Evolutionary conservation across 2,888 invertebrate species (phyloP), one percentile per base, ranked within the genome.

Genomic region (Tetranychus truncatus): DNA sequence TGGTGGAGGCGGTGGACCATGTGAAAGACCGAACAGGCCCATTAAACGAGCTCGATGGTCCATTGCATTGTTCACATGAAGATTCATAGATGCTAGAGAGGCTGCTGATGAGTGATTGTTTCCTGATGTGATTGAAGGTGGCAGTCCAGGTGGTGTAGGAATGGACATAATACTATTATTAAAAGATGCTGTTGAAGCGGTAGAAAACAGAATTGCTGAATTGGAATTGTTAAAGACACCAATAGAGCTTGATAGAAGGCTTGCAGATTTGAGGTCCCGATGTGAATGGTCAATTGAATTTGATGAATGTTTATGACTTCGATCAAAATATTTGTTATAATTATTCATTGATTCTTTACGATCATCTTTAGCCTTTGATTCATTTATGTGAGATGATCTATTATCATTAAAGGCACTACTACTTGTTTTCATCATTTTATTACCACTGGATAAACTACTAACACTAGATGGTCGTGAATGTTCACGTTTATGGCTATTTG

Each of bases 1-100:
- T 9, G 20, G 76, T n/a, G 76, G 73, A 11, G 74, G 77, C 6
- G 77, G 55, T 44, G 75, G 73, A 6, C 74, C 44, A n/a, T 20
- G 45, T n/a, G 71, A 73, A 21, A 75, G 72, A 24, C 75, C 76
- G n/a, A 77, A 67, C 11, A 76, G 69, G 11, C 75, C 75, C 71
- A 76, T 69, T n/a, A 77, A 66, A 44, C 76, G 75, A 11, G 75
- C 76, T 45, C 75, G 76, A 69, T 55, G 55, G 6, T 69, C 69
- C 34, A 69, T 24, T 21, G 69, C 20, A 69, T 20, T 20, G 69
- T 11, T 24, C 69, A 69, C 20, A 21, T 24, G 34, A 69, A 24
- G 34, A 21, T 24, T 69, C 5, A 69, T n/a, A 11, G 69, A 69
- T 24, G 69, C 20, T 20, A 69, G 21, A 20, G 69, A 69, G n/a